Percentiles rank a stretch among this genome's conserved stretches.
Evolutionary conservation across 2,888 invertebrate species (phyloP).

Genomic region (Lasioglossum leucozonium): DNA sequence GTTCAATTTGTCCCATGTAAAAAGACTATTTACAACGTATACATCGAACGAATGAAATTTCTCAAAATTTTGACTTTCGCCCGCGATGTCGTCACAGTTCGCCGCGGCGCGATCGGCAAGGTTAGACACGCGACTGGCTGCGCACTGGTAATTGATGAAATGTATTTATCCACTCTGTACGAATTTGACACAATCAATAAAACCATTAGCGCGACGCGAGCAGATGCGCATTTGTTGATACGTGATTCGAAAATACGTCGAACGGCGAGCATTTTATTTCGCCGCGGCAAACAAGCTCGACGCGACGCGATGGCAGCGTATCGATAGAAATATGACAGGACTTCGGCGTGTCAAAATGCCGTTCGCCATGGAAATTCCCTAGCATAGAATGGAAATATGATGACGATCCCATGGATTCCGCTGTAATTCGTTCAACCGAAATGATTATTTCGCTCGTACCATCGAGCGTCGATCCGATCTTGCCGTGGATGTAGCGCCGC

Average conservation of each 20-base stretch:
- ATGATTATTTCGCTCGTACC: slow-evolving; percentile 38
- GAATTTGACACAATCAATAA: background rate
- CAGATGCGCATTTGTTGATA: background rate
- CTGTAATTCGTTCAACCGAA: slow-evolving; percentile 10
- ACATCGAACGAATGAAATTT: no score
- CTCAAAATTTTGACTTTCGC: background rate
- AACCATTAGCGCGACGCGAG: background rate
- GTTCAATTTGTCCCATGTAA: no score
- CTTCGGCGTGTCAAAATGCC: background rate
- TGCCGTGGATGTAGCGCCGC: background rate
- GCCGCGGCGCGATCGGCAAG: no score
- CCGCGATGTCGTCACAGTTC: no score
- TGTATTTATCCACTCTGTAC: background rate
- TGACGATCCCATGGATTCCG: background rate
- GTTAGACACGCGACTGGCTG: no score
- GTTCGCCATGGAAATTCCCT: background rate
- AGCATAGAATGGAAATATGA: slow-evolving; percentile 8
- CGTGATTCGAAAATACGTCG: background rate
- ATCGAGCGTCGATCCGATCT: slow-evolving; percentile 30
- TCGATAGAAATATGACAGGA: background rate
- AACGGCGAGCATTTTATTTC: background rate
- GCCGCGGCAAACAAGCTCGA: background rate
- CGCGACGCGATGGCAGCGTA: background rate
- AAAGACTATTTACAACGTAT: no score
- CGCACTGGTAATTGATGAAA: background rate